Evolutionary conservation across 2,113 vertebrate genomes (phyloP).

Genomic region (Desmodus rotundus): DNA sequence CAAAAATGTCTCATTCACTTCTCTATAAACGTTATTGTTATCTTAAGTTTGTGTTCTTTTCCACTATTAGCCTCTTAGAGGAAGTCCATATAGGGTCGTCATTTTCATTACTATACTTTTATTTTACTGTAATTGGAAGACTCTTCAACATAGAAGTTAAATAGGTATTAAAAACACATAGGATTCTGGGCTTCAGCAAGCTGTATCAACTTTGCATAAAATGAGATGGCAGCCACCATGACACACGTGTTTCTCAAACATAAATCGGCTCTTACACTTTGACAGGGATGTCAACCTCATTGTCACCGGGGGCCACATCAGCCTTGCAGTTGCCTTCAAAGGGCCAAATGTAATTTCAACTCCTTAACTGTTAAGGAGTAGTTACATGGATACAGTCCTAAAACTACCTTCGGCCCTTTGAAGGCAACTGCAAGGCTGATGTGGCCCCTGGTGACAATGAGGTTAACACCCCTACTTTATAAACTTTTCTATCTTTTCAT

Average conservation of each 20-base stretch:
- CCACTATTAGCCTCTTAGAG: conserved; percentile 43
- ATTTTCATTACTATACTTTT: conserved; percentile 46
- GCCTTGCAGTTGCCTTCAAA: no score
- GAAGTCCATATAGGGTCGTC: conserved; percentile 16
- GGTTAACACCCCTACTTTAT: neutral
- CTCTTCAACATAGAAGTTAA: conserved; percentile 33
- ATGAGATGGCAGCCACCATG: neutral
- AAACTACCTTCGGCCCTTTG: no score
- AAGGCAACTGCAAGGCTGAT: no score
- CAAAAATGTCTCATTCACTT: conserved; percentile 45
- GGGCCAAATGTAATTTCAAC: no score
- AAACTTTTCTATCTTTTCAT: neutral
- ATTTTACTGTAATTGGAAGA: neutral
- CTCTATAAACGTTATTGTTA: conserved; percentile 42
- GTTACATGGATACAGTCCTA: no score
- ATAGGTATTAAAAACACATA: conserved; percentile 9
- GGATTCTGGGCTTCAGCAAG: conserved; percentile 8
- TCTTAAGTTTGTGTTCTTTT: conserved; percentile 43
- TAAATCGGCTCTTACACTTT: neutral
- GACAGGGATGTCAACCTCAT: no score
- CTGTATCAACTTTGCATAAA: neutral
- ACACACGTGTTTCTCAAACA: neutral
- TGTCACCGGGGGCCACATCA: no score
- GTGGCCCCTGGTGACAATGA: no score
- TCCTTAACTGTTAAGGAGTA: no score